Evolutionary conservation across 2,888 invertebrate species (phyloP), one percentile per base, ranked within the genome.

Genomic region (Stegana nigrithorax): DNA sequence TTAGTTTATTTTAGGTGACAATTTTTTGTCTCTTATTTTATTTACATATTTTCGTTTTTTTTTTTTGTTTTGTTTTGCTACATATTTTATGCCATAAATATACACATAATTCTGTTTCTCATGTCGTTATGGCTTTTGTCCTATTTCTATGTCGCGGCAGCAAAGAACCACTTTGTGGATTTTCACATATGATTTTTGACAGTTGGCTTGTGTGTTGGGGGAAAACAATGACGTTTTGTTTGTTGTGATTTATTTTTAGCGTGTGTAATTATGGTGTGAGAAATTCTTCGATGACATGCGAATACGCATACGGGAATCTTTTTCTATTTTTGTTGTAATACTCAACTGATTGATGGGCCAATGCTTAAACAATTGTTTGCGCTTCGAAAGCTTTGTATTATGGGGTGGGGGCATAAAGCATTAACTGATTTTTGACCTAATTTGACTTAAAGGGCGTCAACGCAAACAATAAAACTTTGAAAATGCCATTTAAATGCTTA

Each of bases 121-220:
- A 21, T 36, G 36, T 4, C 36, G 4, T 36, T 50, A 26, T 14
- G 23, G 21, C 10, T 51, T 39, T 39, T 12, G n/a, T 39, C 10
- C n/a, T n/a, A n/a, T 39, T n/a, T 4, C 17, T n/a, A 4, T 4
- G 39, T n/a, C n/a, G n/a, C n/a, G n/a, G n/a, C 10, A 23, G 23
- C 21, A 25, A 26, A 32, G 53, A 55, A 55, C 53, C 53, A 55
- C 53, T 36, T 55, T 55, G 21, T 36, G 51, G n/a, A 19, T 53
- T 53, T 29, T 32, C 29, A 53, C 50, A 26, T 53, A 45, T 51
- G 8, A 47, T 25, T 47, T 12, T 47, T 47, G 23, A 12, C n/a
- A 32, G 8, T n/a, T n/a, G n/a, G n/a, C n/a, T n/a, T n/a, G n/a
- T 32, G 1, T 32, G 8, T 32, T 4, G 32, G 32, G n/a, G n/a